Conservation (phyloP, 2,888 invertebrate species). For the Orthosia gothica region DNA sequence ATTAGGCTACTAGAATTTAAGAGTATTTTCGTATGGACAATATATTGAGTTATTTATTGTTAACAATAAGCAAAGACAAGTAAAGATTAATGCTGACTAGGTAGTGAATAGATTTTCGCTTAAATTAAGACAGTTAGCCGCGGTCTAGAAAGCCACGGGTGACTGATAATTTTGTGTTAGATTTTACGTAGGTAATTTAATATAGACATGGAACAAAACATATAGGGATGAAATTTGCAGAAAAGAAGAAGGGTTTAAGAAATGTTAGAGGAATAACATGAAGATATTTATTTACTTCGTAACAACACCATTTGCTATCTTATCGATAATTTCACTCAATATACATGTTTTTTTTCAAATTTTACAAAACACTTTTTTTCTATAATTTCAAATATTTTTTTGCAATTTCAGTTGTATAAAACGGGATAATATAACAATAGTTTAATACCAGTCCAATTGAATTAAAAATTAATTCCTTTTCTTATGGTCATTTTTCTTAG, state of each 20-base stretch:
- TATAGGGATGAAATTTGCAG: too few relatives aligned
- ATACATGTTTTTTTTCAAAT: too few relatives aligned
- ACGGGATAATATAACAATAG: not conserved
- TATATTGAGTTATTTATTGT: not conserved
- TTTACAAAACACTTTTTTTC: not conserved
- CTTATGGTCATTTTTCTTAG: constrained; percentile 35
- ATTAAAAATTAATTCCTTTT: constrained; percentile 40
- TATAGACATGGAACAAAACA: not conserved
- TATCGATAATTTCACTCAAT: not conserved
- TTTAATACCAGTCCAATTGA: not conserved
- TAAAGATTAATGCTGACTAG: not conserved
- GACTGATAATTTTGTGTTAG: too few relatives aligned
- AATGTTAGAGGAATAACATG: not conserved
- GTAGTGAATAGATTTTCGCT: not conserved
- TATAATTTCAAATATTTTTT: not conserved
- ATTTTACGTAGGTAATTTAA: too few relatives aligned
- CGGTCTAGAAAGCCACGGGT: too few relatives aligned
- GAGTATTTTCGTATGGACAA: not conserved
- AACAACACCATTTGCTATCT: not conserved
- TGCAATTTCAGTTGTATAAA: too few relatives aligned
- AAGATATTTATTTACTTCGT: constrained; percentile 6
- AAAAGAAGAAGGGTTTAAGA: not conserved
- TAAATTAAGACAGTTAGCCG: not conserved
- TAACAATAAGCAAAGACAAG: not conserved
- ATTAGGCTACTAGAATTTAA: not conserved